phyloP scores from a whole-genome alignment of 2,113 vertebrate species.

The Spilogale gracilis region DNA sequence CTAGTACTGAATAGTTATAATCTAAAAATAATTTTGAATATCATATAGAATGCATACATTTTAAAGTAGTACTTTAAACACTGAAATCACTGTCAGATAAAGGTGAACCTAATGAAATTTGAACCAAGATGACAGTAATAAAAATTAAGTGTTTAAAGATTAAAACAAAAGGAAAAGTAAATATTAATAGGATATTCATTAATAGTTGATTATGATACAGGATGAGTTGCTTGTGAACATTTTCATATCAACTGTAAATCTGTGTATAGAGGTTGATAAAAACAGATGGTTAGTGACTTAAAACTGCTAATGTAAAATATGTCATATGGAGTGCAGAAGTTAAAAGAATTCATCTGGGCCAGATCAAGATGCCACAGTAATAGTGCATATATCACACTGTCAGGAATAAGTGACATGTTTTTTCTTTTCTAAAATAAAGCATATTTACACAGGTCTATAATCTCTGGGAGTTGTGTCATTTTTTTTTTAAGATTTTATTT shows the following conservation, averaged over 20 bases:
- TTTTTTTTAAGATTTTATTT: no score
- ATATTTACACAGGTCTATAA: not conserved
- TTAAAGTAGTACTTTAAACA: not conserved
- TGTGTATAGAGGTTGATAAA: conserved; percentile 74
- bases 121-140: not conserved
- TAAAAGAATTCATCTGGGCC: conserved; percentile 75
- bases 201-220: conserved; percentile 5
- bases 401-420: conserved; percentile 50
- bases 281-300: conserved; percentile 75
- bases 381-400: conserved; percentile 53
- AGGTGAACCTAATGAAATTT: not conserved
- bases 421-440: conserved; percentile 66
- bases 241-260: conserved; percentile 63
- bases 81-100: not conserved
- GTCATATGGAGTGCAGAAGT: conserved; percentile 50
- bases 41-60: not conserved
- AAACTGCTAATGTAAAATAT: conserved; percentile 74
- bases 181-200: not conserved
- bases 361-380: conserved; percentile 74
- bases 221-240: conserved; percentile 68
- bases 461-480: not conserved
- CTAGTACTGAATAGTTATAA: not conserved
- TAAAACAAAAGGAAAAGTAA: conserved; percentile 49
- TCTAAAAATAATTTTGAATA: conserved; percentile 44
- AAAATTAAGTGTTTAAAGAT: not conserved